Percentiles rank a stretch among this genome's conserved stretches.
These are phyloP conservation scores for Chymomyza caudatula DNA, from an alignment of 2,888 invertebrate genomes.

Conservation along the genomic window DNA sequence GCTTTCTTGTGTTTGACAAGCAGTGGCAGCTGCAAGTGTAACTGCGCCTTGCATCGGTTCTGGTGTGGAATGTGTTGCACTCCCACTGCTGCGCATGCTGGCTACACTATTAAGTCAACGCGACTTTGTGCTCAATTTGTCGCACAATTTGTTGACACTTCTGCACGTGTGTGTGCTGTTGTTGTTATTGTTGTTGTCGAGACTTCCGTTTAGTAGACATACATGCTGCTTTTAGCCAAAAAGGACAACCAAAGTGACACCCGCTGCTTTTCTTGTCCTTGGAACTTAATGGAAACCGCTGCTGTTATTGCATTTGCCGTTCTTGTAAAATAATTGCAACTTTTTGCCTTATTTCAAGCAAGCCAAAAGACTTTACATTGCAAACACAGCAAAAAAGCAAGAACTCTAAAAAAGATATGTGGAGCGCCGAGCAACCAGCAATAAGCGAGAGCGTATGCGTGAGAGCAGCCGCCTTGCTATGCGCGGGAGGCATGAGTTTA, in stretches of 20 bases:
- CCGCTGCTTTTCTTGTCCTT: neutral
- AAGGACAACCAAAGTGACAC: neutral
- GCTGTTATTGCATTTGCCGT: neutral
- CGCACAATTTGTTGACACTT: neutral
- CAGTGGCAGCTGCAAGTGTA: neutral
- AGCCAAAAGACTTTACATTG: too few relatives aligned
- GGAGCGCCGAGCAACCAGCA: too few relatives aligned
- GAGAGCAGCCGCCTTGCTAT: too few relatives aligned
- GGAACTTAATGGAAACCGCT: neutral
- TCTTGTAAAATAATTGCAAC: neutral
- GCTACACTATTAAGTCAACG: neutral
- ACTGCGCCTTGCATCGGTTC: neutral
- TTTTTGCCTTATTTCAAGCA: neutral
- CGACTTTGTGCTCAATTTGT: neutral
- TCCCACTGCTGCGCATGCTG: neutral
- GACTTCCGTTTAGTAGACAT: neutral
- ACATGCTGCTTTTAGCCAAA: neutral
- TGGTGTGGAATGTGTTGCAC: neutral
- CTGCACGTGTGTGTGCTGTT: neutral
- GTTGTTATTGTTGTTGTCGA: neutral
- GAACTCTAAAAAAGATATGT: too few relatives aligned
- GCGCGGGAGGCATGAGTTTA: neutral
- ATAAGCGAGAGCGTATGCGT: too few relatives aligned
- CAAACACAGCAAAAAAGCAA: too few relatives aligned
- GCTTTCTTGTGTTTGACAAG: neutral